Conservation (phyloP, 2,888 invertebrate species). For the Oasisia sp. region DNA sequence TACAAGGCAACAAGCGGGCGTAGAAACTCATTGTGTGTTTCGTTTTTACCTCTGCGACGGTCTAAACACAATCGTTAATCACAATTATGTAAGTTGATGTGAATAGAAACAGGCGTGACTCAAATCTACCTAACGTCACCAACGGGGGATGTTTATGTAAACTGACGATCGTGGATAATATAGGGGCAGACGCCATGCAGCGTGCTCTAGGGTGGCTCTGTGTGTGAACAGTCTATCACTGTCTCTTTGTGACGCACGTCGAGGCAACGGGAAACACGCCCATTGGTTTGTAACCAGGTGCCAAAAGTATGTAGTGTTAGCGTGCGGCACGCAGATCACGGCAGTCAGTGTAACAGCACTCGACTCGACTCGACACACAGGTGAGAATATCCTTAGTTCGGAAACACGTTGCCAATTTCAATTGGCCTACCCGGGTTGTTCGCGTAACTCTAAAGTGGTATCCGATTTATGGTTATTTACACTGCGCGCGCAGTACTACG, state of each 20-base stretch:
- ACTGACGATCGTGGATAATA: neutral
- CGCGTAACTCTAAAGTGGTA: too few relatives aligned
- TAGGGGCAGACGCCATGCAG: neutral
- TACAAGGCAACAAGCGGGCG: too few relatives aligned
- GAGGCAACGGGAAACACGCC: too few relatives aligned
- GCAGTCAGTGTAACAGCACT: neutral
- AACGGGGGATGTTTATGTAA: too few relatives aligned
- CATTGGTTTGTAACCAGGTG: neutral
- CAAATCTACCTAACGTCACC: neutral
- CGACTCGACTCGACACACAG: neutral
- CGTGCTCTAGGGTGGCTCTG: neutral
- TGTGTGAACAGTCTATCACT: too few relatives aligned
- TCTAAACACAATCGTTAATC: too few relatives aligned
- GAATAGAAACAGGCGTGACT: neutral
- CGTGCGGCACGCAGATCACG: neutral
- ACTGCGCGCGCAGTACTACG: too few relatives aligned
- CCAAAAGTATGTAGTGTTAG: neutral
- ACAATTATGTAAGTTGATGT: neutral
- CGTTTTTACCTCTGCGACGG: too few relatives aligned
- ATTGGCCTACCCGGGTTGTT: too few relatives aligned
- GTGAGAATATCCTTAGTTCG: neutral
- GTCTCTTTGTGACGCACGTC: too few relatives aligned
- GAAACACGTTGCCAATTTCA: neutral
- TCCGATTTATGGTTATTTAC: too few relatives aligned
- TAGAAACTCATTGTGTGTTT: too few relatives aligned